Evolutionary conservation across 2,888 invertebrate species (phyloP).

Genomic region (Blastobasis adustella): DNA sequence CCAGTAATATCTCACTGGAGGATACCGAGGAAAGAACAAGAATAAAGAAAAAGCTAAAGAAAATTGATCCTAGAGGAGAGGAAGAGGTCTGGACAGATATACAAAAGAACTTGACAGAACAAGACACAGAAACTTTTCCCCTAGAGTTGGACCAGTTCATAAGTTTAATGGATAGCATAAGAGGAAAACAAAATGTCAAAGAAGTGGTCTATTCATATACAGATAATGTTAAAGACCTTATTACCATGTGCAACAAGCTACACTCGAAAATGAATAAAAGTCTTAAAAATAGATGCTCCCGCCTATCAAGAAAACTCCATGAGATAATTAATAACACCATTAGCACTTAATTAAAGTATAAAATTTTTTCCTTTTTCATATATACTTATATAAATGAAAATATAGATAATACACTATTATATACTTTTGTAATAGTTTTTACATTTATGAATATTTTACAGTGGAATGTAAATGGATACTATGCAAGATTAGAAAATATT

Average conservation of each 20-base stretch:
- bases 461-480: too few relatives aligned
- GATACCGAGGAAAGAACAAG: not conserved
- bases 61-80: constrained; percentile 6
- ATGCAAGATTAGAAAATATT: constrained; percentile 7
- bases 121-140: not conserved
- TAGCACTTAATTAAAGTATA: too few relatives aligned
- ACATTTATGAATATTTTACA: too few relatives aligned
- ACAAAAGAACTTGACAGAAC: constrained; percentile 2
- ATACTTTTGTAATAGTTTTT: not conserved
- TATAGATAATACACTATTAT: too few relatives aligned
- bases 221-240: not conserved
- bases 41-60: constrained; percentile 3
- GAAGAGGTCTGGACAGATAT: constrained; percentile 10
- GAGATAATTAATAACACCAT: too few relatives aligned
- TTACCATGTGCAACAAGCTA: not conserved
- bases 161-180: constrained; percentile 8
- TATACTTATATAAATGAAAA: too few relatives aligned
- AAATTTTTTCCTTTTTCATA: too few relatives aligned
- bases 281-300: too few relatives aligned
- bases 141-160: constrained; percentile 9
- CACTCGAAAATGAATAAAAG: not conserved
- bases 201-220: not conserved
- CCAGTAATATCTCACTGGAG: not conserved
- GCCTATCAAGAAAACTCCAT: too few relatives aligned
- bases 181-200: constrained; percentile 10